phyloP scores from a whole-genome alignment of 37 sponge, comb jelly and placozoan species.

The Aplysina aerophoba region DNA sequence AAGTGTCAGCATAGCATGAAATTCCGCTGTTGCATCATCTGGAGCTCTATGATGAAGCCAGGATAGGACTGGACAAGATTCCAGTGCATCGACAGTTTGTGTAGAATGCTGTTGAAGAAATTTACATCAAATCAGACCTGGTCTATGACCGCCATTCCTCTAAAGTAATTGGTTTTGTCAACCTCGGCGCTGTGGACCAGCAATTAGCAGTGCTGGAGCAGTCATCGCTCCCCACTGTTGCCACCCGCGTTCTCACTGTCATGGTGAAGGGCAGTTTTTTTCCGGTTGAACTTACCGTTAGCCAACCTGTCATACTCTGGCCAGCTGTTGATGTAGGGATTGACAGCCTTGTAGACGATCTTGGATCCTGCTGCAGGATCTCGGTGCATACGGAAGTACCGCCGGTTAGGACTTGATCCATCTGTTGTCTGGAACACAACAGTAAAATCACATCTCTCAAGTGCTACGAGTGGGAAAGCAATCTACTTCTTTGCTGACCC shows the following conservation, averaged over 20 bases:
- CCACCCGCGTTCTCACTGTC: constrained; percentile 3
- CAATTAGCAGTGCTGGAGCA: constrained; percentile 6
- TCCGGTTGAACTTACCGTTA: not conserved
- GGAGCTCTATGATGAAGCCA: constrained; percentile 15
- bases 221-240: not conserved
- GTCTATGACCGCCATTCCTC: constrained; percentile 40
- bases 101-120: constrained; percentile 28
- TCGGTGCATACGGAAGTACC: constrained; percentile 20
- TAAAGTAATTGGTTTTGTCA: constrained; percentile 15
- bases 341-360: constrained; percentile 5
- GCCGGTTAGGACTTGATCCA: constrained; percentile 19
- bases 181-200: not conserved
- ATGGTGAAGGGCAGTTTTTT: not conserved
- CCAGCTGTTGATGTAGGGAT: constrained; percentile 16
- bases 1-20: too few species aligned
- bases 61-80: not conserved
- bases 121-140: constrained; percentile 37
- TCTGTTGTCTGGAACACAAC: constrained; percentile 20
- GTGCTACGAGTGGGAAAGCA: not conserved
- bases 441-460: not conserved
- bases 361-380: constrained; percentile 13
- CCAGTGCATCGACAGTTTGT: constrained; percentile 19
- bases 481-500: not conserved
- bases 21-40: too few species aligned
- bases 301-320: not conserved